Percentiles rank a stretch among this genome's conserved stretches.
Evolutionary conservation across 2,113 vertebrate species (phyloP).

Genomic region (Oncorhynchus mykiss): DNA sequence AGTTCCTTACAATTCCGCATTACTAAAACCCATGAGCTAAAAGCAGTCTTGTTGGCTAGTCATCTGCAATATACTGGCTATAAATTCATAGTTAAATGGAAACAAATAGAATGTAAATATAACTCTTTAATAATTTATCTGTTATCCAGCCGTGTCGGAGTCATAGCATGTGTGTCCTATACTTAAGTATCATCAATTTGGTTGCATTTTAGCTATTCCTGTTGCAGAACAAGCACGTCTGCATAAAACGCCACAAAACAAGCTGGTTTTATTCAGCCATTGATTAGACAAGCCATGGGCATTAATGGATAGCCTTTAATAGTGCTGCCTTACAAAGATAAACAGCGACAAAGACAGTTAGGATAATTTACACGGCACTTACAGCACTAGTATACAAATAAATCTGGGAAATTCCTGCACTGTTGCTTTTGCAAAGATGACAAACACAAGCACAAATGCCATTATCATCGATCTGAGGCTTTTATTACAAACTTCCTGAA

Average conservation of each 20-base stretch:
- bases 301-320: conserved; percentile 78
- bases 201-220: conserved; percentile 64
- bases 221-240: conserved; percentile 59
- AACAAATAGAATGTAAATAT: no score
- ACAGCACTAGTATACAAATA: conserved; percentile 82
- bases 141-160: conserved; percentile 47
- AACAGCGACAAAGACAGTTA: conserved; percentile 76
- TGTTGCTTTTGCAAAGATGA: conserved; percentile 79
- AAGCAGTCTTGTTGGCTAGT: no score
- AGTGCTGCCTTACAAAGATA: conserved; percentile 77
- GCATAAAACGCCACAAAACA: conserved; percentile 69
- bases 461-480: conserved; percentile 82
- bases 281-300: conserved; percentile 70
- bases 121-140: conserved; percentile 16
- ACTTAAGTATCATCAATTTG: conserved; percentile 72
- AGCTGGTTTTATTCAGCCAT: conserved; percentile 74
- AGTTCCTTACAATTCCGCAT: no score
- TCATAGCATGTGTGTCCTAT: conserved; percentile 55
- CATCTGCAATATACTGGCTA: no score
- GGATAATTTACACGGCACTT: conserved; percentile 84
- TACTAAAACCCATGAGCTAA: no score
- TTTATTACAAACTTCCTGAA: conserved; percentile 82
- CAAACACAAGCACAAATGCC: conserved; percentile 79
- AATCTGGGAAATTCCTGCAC: conserved; percentile 77
- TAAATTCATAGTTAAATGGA: no score